Conservation (phyloP, 2,888 invertebrate genomes). For the Drosophila glabriapex region DNA sequence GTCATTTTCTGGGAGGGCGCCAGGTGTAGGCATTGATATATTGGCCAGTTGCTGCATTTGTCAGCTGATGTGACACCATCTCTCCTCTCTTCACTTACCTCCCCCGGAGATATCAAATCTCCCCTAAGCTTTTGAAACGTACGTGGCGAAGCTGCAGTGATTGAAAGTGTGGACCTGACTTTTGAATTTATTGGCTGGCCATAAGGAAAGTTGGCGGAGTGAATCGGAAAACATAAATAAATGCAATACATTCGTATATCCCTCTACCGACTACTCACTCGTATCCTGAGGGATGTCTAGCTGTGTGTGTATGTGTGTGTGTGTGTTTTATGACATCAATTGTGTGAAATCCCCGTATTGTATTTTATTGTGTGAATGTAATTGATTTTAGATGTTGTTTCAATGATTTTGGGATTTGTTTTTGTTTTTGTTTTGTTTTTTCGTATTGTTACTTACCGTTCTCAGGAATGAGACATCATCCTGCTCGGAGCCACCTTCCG, state of each 20-base stretch:
- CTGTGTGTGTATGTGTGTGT: conserved; percentile 9
- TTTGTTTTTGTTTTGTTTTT: not conserved
- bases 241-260: conserved; percentile 41
- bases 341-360: conserved; percentile 74
- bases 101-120: conserved; percentile 41
- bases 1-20: conserved; percentile 63
- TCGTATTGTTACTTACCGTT: conserved; percentile 91
- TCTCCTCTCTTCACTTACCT: not conserved
- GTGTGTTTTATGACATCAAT: conserved; percentile 74
- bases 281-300: conserved; percentile 1
- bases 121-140: conserved; percentile 48
- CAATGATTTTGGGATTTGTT: conserved; percentile 25
- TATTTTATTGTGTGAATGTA: conserved; percentile 82
- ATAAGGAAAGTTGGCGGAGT: conserved; percentile 72
- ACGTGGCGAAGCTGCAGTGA: conserved; percentile 55
- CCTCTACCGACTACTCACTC: conserved; percentile 19
- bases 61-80: conserved; percentile 69
- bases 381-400: conserved; percentile 80
- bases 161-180: conserved; percentile 75
- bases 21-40: conserved; percentile 80
- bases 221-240: conserved; percentile 49
- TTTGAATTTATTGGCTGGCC: conserved; percentile 74
- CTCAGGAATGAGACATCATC: conserved; percentile 99
- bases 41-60: conserved; percentile 58
- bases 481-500: conserved; percentile 98